Evolutionary conservation across 2,797 vertebrate species (phyloP), one percentile per base, ranked within the genome.

Genomic region (Morelia viridis): DNA sequence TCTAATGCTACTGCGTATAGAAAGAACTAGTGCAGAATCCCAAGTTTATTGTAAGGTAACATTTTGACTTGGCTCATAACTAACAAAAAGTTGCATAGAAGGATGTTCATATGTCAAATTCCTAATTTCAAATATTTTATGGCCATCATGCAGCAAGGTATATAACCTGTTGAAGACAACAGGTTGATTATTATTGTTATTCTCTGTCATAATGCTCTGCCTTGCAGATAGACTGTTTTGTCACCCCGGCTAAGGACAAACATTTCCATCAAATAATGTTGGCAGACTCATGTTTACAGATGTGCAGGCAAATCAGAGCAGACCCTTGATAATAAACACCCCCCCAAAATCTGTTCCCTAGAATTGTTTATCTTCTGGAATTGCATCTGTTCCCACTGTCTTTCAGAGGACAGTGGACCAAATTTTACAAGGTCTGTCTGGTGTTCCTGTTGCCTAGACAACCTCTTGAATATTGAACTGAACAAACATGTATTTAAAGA

Each of bases 291-390:
- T 50, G 91, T 93, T 94, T 93, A 94, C 95, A 96, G 94, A 94
- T 94, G 93, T 92, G 95, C 91, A 93, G 94, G 91, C 94, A 95
- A 92, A 94, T 95, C 92, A 93, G 92, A 96, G 94, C 91, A 93
- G 85, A 92, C 94, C 64, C 92, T 95, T 11, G 92, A 95, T 91
- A 95, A 90, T 88, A 93, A 95, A 91, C 85, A 90, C 83, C 91
- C 91, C 80, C 92, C 93, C 71, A 91, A 95, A 94, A 68, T 93
- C 94, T 95, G 92, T 93, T 95, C 94, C 93, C 93, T 92, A 80
- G 90, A 94, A 95, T 95, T 95, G 94, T 94, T 96, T 96, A 88
- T 94, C 91, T 92, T 94, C 87, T 31, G 68, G 76, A 90, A 76
- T 94, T 96, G 87, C 92, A 89, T 94, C 90, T 94, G 92, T 26